Conservation (phyloP, 1,140 invertebrate genomes). For the Pogonomyrmex barbatus region DNA sequence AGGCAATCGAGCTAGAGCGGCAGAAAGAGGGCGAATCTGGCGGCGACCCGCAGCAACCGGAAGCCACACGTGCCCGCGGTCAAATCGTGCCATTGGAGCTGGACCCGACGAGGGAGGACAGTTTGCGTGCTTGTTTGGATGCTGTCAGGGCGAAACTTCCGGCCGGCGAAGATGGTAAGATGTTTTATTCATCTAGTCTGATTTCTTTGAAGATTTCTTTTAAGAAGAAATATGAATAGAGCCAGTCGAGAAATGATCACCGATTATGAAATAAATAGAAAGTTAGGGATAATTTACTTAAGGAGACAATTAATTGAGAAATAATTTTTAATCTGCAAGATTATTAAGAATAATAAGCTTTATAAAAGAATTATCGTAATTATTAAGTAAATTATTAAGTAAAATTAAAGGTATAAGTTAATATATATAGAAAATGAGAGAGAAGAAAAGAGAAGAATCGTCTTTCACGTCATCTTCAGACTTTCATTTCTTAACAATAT, state of each 20-base stretch:
- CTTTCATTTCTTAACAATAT: background rate
- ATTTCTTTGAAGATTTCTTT: conserved; percentile 5
- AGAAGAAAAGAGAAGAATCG: background rate
- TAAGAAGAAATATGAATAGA: background rate
- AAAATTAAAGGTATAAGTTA: background rate
- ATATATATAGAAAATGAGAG: conserved; percentile 20
- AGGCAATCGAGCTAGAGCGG: conserved; percentile 86
- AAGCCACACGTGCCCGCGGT: conserved; percentile 84
- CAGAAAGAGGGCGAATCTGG: conserved; percentile 82
- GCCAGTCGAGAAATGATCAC: conserved; percentile 9
- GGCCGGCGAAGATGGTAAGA: conserved; percentile 92
- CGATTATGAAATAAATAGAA: background rate
- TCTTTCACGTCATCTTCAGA: background rate
- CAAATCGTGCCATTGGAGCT: conserved; percentile 90
- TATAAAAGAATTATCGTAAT: background rate
- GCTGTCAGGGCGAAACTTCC: conserved; percentile 92
- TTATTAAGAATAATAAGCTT: conserved; percentile 9
- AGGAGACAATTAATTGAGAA: background rate
- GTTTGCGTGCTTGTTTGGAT: conserved; percentile 91
- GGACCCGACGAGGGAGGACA: conserved; percentile 93
- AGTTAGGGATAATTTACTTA: background rate
- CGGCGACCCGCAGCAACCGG: conserved; percentile 54
- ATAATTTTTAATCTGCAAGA: background rate
- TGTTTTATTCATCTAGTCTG: conserved; percentile 30
- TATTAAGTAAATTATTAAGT: background rate